Conservation (phyloP, 2,797 vertebrate species). For the Hozukius guyotensis region DNA sequence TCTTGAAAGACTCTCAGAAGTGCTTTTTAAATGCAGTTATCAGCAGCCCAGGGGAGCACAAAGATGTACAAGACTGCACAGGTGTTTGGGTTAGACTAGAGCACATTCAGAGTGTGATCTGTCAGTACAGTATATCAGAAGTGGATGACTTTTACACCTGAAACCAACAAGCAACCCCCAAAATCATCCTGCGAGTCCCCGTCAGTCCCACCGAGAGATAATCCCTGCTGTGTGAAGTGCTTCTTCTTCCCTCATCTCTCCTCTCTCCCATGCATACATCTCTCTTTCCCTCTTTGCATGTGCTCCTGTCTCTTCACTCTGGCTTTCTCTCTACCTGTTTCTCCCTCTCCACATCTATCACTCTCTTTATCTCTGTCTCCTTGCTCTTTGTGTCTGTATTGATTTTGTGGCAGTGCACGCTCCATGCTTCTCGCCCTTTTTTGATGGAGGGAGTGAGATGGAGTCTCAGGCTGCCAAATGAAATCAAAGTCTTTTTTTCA, state of each 20-base stretch:
- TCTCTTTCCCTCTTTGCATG: slow-evolving; percentile 41
- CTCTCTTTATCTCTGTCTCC: slow-evolving; percentile 70
- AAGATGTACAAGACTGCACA: slow-evolving; percentile 15
- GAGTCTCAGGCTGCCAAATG: slow-evolving; percentile 77
- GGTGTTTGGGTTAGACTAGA: slow-evolving; percentile 21
- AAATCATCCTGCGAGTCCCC: slow-evolving; percentile 19
- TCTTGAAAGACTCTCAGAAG: slow-evolving; percentile 18
- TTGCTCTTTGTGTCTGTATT: slow-evolving; percentile 77
- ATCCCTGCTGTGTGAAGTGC: slow-evolving; percentile 34
- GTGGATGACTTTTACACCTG: slow-evolving; percentile 33
- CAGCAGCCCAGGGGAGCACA: slow-evolving; percentile 19
- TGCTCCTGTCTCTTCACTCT: slow-evolving; percentile 33
- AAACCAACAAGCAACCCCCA: slow-evolving; percentile 30
- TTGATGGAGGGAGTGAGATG: slow-evolving; percentile 79
- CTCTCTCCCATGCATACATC: slow-evolving; percentile 2
- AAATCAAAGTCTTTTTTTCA: slow-evolving; percentile 75
- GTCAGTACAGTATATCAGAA: slow-evolving; percentile 32
- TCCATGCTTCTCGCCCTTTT: slow-evolving; percentile 73
- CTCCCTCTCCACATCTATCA: slow-evolving; percentile 44
- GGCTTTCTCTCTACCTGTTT: slow-evolving; percentile 31
- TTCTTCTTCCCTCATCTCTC: slow-evolving; percentile 16
- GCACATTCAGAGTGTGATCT: slow-evolving; percentile 18
- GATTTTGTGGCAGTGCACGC: slow-evolving; percentile 75
- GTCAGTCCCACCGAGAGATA: slow-evolving; percentile 18
- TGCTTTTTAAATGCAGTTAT: slow-evolving; percentile 38